Evolutionary conservation across 2,888 invertebrate genomes (phyloP), one percentile per base, ranked within the genome.

Genomic region (Pheosia tremula): DNA sequence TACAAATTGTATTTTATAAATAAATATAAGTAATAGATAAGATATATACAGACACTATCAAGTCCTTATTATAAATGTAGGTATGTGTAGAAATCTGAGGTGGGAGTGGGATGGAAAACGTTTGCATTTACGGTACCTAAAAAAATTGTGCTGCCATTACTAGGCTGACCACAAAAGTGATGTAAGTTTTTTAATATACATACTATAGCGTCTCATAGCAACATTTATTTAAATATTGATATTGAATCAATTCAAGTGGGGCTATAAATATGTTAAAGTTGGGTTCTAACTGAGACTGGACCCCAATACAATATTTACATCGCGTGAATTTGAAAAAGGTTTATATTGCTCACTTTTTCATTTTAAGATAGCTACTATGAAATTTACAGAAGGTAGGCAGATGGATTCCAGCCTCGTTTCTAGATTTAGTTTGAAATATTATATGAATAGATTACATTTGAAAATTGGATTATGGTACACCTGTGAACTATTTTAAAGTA

Each of bases 281-380:
- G 63, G 60, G 67, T 56, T 58, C 61, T 61, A 62, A 62, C 62
- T 50, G 62, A 59, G 62, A 62, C 59, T 58, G 60, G 68, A 57
- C 56, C 61, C 66, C 59, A 70, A 68, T 72, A 66, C 68, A 72
- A 66, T 70, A 72, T 72, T 72, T 64, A 72, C 64, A 60, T 58
- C 54, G 63, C 61, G 65, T 63, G 64, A 58, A 71, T 59, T 68
- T 60, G 63, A 64, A 66, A 59, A 59, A 67, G 65, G 68, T 67
- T 68, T 63, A 41, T 52, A 37, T 49, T 61, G 54, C 64, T 62
- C 63, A 63, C 67, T 71, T 67, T 71, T 64, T 57, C 45, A 38
- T 50, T 50, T 47, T n/a, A 11, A 47, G 47, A 11, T 47, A 4
- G 50, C 8, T 50, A 50, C 50, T 50, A 24, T 50, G 24, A 50